Percentiles rank a stretch among this genome's conserved stretches.
These are phyloP conservation scores for Okapia johnstoni DNA, from an alignment of 2,113 vertebrate species.

Conservation along the genomic window DNA sequence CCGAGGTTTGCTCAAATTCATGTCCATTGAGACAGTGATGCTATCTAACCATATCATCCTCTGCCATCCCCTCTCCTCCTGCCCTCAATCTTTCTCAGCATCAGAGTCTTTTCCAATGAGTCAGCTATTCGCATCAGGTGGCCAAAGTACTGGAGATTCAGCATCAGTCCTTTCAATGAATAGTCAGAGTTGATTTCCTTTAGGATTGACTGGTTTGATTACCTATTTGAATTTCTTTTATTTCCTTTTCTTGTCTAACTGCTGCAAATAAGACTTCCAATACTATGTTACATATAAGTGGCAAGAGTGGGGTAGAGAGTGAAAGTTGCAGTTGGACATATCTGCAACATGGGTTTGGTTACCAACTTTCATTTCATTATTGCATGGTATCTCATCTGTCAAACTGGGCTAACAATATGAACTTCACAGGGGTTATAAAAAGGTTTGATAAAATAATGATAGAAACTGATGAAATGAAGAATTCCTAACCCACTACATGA, in stretches of 20 bases:
- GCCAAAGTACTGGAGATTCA: not conserved
- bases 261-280: not conserved
- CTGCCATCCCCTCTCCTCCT: not conserved
- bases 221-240: not conserved
- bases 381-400: not conserved
- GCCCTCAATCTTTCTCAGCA: not conserved
- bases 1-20: not conserved
- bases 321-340: fast-evolving
- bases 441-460: not conserved
- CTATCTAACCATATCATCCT: not conserved
- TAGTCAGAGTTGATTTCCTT: not conserved
- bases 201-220: not conserved
- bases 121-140: not conserved
- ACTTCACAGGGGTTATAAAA: not conserved
- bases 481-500: not conserved
- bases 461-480: not conserved
- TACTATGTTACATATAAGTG: not conserved
- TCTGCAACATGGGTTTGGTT: not conserved
- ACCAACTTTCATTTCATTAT: not conserved
- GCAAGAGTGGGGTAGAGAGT: not conserved
- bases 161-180: not conserved
- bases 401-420: not conserved
- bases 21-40: not conserved
- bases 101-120: not conserved
- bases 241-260: not conserved